These are phyloP conservation scores for Diplolepis rosae DNA, from an alignment of 2,888 invertebrate genomes.

Conservation along the genomic window DNA sequence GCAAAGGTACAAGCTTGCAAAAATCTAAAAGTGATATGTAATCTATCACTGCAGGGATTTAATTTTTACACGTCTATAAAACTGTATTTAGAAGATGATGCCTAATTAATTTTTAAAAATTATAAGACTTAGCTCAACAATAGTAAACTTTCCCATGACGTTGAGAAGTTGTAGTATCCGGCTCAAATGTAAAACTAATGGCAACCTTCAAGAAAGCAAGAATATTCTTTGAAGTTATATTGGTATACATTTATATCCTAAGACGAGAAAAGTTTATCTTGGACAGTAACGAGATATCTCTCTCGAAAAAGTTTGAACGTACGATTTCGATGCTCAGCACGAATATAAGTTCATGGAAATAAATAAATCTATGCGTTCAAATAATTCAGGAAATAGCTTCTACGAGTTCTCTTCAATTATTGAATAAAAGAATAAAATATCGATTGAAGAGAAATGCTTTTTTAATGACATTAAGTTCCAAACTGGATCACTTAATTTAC, in stretches of 20 bases:
- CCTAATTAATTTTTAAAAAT: too few species aligned
- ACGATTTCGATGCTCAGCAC: conserved; percentile 20
- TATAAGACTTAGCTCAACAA: too few species aligned
- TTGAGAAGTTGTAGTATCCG: not conserved
- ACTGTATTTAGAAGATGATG: too few species aligned
- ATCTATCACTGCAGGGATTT: too few species aligned
- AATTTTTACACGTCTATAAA: too few species aligned
- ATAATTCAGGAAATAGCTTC: conserved; percentile 7
- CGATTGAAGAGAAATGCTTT: not conserved
- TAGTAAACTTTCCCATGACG: too few species aligned
- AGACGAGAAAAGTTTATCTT: conserved; percentile 19
- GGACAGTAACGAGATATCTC: conserved; percentile 26
- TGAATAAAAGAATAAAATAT: not conserved
- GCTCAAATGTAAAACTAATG: not conserved
- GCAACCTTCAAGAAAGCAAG: not conserved
- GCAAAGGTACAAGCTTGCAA: too few species aligned
- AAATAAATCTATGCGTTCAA: conserved; percentile 23
- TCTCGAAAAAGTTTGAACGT: conserved; percentile 6
- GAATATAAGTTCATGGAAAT: conserved; percentile 6
- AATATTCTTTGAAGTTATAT: not conserved
- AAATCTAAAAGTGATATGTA: too few species aligned
- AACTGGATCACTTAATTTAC: not conserved
- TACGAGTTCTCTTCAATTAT: not conserved
- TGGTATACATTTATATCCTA: not conserved
- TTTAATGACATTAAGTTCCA: not conserved